phyloP scores from a whole-genome alignment of 2,797 vertebrate species.

The Crocodylus rhombifer region DNA sequence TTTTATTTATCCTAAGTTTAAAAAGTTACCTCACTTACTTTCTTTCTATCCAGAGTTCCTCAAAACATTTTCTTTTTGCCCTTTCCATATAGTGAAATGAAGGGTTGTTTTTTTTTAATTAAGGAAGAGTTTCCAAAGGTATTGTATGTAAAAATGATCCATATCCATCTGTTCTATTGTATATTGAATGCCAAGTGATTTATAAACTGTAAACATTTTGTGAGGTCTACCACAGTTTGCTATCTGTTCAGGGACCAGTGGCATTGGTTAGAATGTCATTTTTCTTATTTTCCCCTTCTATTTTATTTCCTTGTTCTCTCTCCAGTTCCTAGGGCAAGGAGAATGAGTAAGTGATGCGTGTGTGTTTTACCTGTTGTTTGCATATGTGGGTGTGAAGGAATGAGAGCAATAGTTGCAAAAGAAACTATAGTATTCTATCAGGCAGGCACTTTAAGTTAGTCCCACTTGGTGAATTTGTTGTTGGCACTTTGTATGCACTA shows the following conservation, averaged over 20 bases:
- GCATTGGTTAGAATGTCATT: neutral
- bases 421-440: neutral
- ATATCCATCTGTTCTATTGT: neutral
- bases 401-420: neutral
- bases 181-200: neutral
- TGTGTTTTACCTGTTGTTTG: neutral
- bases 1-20: no score
- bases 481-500: neutral
- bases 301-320: neutral
- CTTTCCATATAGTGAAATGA: neutral
- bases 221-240: neutral
- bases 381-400: neutral
- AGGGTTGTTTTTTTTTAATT: neutral
- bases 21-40: no score
- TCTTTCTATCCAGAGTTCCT: neutral
- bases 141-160: accelerated
- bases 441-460: neutral
- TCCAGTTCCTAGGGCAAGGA: neutral
- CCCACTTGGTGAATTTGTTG: neutral
- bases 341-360: neutral
- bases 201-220: neutral
- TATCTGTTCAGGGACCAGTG: neutral
- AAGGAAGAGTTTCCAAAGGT: neutral
- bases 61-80: neutral
- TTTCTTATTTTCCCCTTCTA: neutral